Conservation (phyloP, 1,140 invertebrate species). For the Drosophila nannoptera region DNA sequence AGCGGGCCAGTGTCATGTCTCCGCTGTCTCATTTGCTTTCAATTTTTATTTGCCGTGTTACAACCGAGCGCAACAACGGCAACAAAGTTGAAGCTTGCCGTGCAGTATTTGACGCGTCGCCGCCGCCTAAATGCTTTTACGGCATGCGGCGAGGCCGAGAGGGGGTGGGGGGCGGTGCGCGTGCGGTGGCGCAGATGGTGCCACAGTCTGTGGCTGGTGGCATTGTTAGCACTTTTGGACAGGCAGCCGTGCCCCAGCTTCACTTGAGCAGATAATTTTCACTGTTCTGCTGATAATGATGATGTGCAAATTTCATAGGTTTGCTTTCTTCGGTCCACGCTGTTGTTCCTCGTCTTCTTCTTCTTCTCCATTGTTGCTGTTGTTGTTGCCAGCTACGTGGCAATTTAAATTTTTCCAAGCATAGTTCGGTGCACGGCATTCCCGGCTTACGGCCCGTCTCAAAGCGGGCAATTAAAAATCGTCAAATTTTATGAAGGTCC, state of each 20-base stretch:
- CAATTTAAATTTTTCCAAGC: slow-evolving; percentile 36
- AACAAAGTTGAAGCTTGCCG: slow-evolving; percentile 66
- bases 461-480: slow-evolving; percentile 65
- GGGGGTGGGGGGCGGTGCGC: slow-evolving; percentile 16
- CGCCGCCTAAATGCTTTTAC: slow-evolving; percentile 60
- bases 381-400: slow-evolving; percentile 33
- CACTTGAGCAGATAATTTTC: slow-evolving; percentile 74
- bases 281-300: slow-evolving; percentile 73
- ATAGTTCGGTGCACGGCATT: slow-evolving; percentile 53
- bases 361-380: background rate
- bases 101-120: slow-evolving; percentile 74
- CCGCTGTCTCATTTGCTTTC: slow-evolving; percentile 76
- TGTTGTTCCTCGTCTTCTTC: background rate
- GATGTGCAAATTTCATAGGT: slow-evolving; percentile 69
- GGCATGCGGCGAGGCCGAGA: background rate
- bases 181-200: background rate
- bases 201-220: slow-evolving; percentile 31
- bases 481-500: slow-evolving; percentile 51
- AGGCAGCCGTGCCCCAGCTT: slow-evolving; percentile 33
- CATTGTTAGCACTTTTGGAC: slow-evolving; percentile 48
- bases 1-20: slow-evolving; percentile 41
- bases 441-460: slow-evolving; percentile 34
- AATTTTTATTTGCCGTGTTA: slow-evolving; percentile 76
- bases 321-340: slow-evolving; percentile 15
- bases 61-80: slow-evolving; percentile 50